Conservation (phyloP, 2,888 invertebrate genomes). For the Diachrysia chrysitis region DNA sequence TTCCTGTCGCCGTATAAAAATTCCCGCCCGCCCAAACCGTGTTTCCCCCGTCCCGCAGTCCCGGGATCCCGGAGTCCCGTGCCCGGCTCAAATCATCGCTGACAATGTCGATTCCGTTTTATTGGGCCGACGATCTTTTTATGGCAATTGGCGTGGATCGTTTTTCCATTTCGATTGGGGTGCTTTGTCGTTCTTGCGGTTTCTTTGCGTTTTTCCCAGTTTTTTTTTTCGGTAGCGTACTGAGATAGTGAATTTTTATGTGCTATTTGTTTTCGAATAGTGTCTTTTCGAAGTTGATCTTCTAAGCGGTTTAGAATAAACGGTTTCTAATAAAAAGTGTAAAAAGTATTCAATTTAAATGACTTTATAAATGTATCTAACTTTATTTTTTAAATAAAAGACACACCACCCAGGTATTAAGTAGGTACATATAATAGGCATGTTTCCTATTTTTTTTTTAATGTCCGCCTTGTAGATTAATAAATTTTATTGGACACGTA, state of each 20-base stretch:
- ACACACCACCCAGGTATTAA: too few species aligned
- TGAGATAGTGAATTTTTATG: conserved; percentile 68
- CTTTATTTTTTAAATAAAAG: too few species aligned
- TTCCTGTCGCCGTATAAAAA: conserved; percentile 81
- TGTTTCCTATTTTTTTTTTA: too few species aligned
- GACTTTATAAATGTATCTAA: too few species aligned
- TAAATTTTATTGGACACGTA: too few species aligned
- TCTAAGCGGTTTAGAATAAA: neutral
- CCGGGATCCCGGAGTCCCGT: conserved; percentile 53
- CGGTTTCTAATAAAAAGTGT: neutral
- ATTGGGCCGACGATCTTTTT: conserved; percentile 86
- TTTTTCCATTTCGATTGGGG: conserved; percentile 84
- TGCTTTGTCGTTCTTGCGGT: conserved; percentile 70
- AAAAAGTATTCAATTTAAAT: neutral
- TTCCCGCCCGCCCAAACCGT: conserved; percentile 87
- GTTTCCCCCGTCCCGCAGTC: conserved; percentile 65
- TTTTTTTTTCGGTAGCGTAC: conserved; percentile 60
- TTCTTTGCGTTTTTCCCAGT: conserved; percentile 61
- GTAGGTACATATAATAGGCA: too few species aligned
- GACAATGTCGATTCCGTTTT: conserved; percentile 84
- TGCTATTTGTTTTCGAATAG: conserved; percentile 41
- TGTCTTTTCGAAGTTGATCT: conserved; percentile 14
- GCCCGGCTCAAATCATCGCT: conserved; percentile 78
- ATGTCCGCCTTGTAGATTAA: too few species aligned
- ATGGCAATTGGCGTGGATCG: conserved; percentile 84